Base-by-base conservation (phyloP, 2,888 invertebrate genomes). In the Cacoxenus indagator region DNA sequence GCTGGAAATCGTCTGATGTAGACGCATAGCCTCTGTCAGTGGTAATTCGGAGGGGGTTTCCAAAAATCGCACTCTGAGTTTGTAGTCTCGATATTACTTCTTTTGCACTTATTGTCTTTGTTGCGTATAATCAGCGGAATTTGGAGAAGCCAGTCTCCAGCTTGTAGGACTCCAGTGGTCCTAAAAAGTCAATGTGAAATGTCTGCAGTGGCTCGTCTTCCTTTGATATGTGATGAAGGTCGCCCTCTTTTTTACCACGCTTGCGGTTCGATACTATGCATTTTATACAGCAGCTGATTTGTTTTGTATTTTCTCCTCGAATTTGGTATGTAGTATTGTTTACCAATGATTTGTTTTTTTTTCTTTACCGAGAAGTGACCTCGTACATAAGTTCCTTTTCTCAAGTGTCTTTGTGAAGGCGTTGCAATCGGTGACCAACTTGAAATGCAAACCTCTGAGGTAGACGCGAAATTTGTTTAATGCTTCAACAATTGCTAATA, bases 81-180 rank as follows among this genome's bases (percentile, higher is more conserved):
- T 67, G 68, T 3, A 87, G 55, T 69, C 81, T 85, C 1, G 75
- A 26, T 6, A 88, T 46, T 0, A 78, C 83, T 61, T 88, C 86
- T 17, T 72, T 74, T 2, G 78, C 70, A 0, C 80, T 71, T 1
- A 78, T 79, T 2, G 76, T 69, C 65, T 85, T 86, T 0, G 77
- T 78, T 1, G 86, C 85, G 65, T 78, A 87, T 0, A 87, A 14
- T 85, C 87, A 87, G 0, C 75, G 76, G 75, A 86, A 87, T 64
- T 87, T 87, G 0, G 84, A 84, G 54, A 85, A 87, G 11, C 0
- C 71, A 79, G 70, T 88, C 86, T 0, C 86, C 69, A 0, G 86
- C 73, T 0, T 83, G 83, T 0, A 88, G 75, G 77, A 75, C 0
- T 78, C 73, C 14, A 85, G 37, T 0, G 85, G 86, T 8, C 86